A percentile compares a stretch with the other conserved stretches of the same genome.
Conservation (phyloP, 2,888 invertebrate genomes). For the Ophion ventricosus region DNA sequence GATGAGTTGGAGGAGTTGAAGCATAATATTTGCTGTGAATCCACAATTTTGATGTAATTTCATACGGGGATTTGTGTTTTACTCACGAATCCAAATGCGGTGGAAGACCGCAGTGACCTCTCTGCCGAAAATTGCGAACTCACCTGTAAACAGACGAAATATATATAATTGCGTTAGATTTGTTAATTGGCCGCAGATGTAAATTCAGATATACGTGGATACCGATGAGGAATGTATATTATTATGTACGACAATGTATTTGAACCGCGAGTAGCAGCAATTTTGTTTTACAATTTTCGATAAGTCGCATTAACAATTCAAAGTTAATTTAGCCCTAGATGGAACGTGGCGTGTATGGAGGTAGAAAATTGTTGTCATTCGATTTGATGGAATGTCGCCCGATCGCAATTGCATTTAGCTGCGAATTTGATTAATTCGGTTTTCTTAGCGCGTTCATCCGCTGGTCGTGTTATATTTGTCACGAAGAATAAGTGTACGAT, state of each 20-base stretch:
- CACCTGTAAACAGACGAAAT: conserved; percentile 76
- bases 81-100: conserved; percentile 63
- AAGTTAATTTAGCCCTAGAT: background rate
- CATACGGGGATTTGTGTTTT: conserved; percentile 47
- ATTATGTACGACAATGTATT: background rate
- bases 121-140: conserved; percentile 63
- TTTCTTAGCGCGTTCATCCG: conserved; percentile 7
- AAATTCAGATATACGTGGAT: background rate
- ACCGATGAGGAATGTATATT: background rate
- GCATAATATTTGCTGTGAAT: conserved; percentile 55
- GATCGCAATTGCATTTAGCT: background rate
- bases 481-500: background rate
- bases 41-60: conserved; percentile 39
- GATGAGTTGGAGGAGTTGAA: background rate
- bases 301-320: background rate
- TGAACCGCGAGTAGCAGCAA: background rate
- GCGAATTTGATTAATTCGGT: conserved; percentile 1
- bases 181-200: background rate
- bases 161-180: conserved; percentile 66
- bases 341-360: background rate
- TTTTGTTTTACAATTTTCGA: background rate
- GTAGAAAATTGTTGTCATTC: background rate
- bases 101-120: conserved; percentile 18
- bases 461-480: background rate
- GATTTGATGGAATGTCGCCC: background rate